phyloP scores from a whole-genome alignment of 1,140 invertebrate species.

The Yoshiicerus persimilis region DNA sequence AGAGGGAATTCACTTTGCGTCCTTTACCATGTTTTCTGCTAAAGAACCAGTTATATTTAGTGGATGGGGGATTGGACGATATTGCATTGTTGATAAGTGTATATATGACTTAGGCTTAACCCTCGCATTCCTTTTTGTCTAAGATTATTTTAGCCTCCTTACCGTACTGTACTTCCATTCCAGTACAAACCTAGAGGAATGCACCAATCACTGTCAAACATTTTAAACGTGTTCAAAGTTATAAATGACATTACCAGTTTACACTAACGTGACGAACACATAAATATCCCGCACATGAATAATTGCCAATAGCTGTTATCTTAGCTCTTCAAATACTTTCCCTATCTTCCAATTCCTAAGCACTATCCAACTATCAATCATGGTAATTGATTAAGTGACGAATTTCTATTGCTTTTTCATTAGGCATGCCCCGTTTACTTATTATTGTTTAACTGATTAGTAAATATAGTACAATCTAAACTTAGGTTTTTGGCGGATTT shows the following conservation, averaged over 20 bases:
- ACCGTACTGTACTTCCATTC: too few species aligned
- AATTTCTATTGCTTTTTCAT: not conserved
- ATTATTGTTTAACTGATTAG: not conserved
- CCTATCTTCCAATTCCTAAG: not conserved
- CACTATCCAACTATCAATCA: not conserved
- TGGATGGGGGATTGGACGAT: not conserved
- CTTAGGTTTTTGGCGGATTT: not conserved
- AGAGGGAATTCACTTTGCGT: not conserved
- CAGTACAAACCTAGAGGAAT: not conserved
- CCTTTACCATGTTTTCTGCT: not conserved
- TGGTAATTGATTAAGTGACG: not conserved
- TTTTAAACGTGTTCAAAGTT: conserved; percentile 9
- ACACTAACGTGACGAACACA: conserved; percentile 8
- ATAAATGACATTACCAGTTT: conserved; percentile 17
- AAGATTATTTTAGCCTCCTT: not conserved
- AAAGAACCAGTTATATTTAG: not conserved
- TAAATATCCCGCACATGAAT: conserved; percentile 20
- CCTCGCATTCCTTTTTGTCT: conserved; percentile 7
- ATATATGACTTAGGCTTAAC: conserved; percentile 8
- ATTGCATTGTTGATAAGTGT: not conserved
- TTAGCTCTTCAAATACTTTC: not conserved
- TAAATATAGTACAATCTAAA: not conserved
- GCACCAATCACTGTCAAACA: conserved; percentile 9
- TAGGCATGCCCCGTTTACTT: not conserved
- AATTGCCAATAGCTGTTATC: conserved; percentile 16